Percentiles rank a stretch among this genome's conserved stretches.
phyloP scores from a whole-genome alignment of 2,888 invertebrate species.

The Cacoxenus indagator region DNA sequence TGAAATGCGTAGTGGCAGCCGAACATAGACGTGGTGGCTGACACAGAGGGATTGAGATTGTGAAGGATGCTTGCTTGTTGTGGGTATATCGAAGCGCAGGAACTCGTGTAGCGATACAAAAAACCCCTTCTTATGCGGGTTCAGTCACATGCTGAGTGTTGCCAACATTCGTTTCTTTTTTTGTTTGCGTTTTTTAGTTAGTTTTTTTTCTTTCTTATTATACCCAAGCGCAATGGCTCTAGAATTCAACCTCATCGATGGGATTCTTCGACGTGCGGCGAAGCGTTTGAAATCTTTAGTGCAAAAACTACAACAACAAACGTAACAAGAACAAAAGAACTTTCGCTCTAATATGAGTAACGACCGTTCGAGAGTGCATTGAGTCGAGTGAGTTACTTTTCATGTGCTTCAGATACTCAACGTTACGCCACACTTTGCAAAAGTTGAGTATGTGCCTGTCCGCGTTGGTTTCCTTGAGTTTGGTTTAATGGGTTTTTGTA shows the following conservation, averaged over 20 bases:
- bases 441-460: slow-evolving; percentile 37
- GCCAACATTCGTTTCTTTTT: not conserved
- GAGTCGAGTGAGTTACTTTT: slow-evolving; percentile 55
- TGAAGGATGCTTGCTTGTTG: too few relatives aligned
- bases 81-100: too few relatives aligned
- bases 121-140: slow-evolving; percentile 43
- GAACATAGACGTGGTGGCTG: not conserved
- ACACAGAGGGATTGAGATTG: not conserved
- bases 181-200: not conserved
- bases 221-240: not conserved
- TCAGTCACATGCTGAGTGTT: slow-evolving; percentile 42
- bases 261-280: not conserved
- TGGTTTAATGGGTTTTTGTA: not conserved
- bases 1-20: not conserved
- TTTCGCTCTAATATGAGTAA: slow-evolving; percentile 42
- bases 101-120: too few relatives aligned
- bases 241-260: not conserved
- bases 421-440: not conserved
- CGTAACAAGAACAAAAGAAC: not conserved
- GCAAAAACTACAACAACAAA: slow-evolving; percentile 14
- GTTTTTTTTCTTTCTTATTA: not conserved
- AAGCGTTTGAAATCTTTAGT: not conserved
- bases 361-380: slow-evolving; percentile 63
- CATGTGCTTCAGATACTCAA: slow-evolving; percentile 31
- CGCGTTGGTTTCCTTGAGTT: slow-evolving; percentile 21